Base-by-base conservation (phyloP, 2,113 vertebrate species). In the Megaceryle torquata region DNA sequence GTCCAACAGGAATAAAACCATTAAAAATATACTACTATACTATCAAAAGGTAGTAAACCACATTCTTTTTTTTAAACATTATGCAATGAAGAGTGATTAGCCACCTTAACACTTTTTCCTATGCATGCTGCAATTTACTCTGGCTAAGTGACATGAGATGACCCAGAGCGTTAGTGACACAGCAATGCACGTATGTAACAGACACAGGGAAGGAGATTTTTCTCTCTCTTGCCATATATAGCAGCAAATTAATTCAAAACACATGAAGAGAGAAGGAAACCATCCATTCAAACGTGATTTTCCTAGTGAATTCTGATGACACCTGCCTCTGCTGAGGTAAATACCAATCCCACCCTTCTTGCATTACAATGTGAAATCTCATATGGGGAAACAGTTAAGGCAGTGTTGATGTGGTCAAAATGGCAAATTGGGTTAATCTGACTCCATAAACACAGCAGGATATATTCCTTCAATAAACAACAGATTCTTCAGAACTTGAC, bases 111-210 rank as follows among this genome's bases (percentile, higher is more conserved):
- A 15, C 15, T 51, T 67, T 6, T 39, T 68, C 31, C 65, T 63
- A 13, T 3, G 1, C 2, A 4, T 11, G 31, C 13, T 22, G 6
- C 48, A 59, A 39, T 35, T 63, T 11, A 5, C 14, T 19, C 2
- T 0, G 64, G 33, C 4, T 6, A 10, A 78, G 41, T 4, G 50
- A 15, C 26, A 39, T 10, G 22, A 65, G 35, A 15, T 59, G 60
- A n/a, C 21, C 22, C 28, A 26, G 10, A 2, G 19, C 18, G 11
- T 28, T n/a, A 44, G 26, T 6, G 60, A 35, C 44, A 65, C 0
- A 1, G 20, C 31, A 82, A 29, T 28, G 3, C 4, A 4, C 5
- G 6, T 9, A 41, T 57, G 17, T 15, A 1, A 16, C 35, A 43
- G 53, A 41, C 59, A 63, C 29, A 84, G 31, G 21, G 54, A 64